Base-by-base conservation (phyloP, 2,888 invertebrate species). In the Glyphotaelius pellucidus region DNA sequence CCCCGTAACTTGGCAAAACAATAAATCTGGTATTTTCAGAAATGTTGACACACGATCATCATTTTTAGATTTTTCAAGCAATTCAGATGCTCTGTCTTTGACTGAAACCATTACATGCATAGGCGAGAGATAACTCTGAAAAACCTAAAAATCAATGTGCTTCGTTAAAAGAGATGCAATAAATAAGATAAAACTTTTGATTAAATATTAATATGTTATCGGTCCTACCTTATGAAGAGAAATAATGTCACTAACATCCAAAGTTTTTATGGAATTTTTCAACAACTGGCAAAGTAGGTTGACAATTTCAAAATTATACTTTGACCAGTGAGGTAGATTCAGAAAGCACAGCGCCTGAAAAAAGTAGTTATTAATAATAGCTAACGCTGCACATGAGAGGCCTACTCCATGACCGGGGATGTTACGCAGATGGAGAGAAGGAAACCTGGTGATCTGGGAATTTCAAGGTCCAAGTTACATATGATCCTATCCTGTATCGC, bases 1-100 rank as follows among this genome's bases (percentile, higher is more conserved):
- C 0, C 52, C 86, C 1, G 92, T 84, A 11, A 90, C 80, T 91
- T 93, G 93, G 80, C 93, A 93, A 91, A 84, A 92, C 30, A 93
- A 67, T 80, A 93, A 92, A 90, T 93, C 92, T 15, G 93, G 93
- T 80, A 91, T 79, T 84, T 88, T 92, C 14, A 88, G n/a, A 35
- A 83, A 92, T 47, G 90, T 89, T 15, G 89, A 89, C 81, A 91
- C 25, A 32, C 84, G 81, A 89, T 91, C 91, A 31, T 91, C 91
- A 89, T 83, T 67, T 83, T 83, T 91, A 12, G 88, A 88, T 86
- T 88, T n/a, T 52, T 91, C 91, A 15, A 91, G 31, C 32, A 88
- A 88, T 42, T 87, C 32, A 12, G n/a, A 31, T 14, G 91, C 83
- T 83, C 81, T 87, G 9, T 91, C 88, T 88, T 35, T 80, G 25